Conservation (phyloP, 1,140 invertebrate species). For the Andricus grossulariae region DNA sequence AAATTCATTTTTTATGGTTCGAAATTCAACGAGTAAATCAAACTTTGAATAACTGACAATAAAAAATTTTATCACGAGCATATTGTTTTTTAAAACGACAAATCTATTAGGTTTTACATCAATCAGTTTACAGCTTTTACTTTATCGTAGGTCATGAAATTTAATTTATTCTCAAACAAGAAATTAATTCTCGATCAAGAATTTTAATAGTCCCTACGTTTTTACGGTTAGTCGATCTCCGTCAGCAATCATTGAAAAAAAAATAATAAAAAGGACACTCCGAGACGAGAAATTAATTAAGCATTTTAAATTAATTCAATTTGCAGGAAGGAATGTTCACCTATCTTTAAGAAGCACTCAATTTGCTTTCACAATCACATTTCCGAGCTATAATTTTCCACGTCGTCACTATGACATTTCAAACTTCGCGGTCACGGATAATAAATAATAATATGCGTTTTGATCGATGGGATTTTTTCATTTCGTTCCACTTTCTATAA, state of each 20-base stretch:
- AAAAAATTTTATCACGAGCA: not conserved
- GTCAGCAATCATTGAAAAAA: too few species aligned
- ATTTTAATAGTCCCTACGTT: not conserved
- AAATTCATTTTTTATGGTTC: too few species aligned
- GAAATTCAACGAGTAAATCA: too few species aligned
- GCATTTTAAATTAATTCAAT: too few species aligned
- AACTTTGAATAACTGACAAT: too few species aligned
- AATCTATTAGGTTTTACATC: not conserved
- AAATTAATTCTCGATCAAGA: not conserved
- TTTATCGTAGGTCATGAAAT: not conserved
- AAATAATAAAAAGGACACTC: too few species aligned
- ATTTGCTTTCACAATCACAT: constrained; percentile 21
- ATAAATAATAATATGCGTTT: not conserved
- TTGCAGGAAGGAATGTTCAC: too few species aligned
- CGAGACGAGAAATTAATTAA: too few species aligned
- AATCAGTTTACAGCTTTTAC: not conserved
- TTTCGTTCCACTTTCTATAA: constrained; percentile 25
- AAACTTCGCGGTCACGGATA: constrained; percentile 22
- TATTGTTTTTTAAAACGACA: not conserved
- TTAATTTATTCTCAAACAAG: not conserved
- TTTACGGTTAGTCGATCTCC: too few species aligned
- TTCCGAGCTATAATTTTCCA: not conserved
- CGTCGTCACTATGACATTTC: not conserved
- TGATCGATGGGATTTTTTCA: constrained; percentile 14
- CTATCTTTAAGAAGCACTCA: not conserved